Conservation (phyloP, 1,140 invertebrate genomes). For the Drosophila takahashii region DNA sequence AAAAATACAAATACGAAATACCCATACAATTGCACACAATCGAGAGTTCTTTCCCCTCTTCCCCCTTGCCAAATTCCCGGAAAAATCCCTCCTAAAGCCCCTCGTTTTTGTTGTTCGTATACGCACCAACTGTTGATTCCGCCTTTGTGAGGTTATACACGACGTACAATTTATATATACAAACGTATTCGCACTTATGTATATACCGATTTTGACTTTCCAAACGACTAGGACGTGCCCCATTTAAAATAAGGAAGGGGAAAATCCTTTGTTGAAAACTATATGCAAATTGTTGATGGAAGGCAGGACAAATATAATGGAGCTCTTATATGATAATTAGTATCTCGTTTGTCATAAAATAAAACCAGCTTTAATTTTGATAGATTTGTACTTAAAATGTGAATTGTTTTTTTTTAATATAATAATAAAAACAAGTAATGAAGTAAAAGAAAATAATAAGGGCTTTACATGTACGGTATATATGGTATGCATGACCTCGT, state of each 20-base stretch:
- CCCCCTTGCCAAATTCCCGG: background rate
- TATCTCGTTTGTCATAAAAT: background rate
- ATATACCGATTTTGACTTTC: conserved; percentile 22
- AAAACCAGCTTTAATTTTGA: no score
- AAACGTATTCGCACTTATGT: background rate
- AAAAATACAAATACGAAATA: conserved; percentile 20
- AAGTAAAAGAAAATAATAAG: no score
- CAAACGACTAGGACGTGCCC: conserved; percentile 36
- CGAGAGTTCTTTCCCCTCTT: conserved; percentile 26
- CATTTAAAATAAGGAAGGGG: conserved; percentile 3
- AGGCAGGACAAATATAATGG: background rate
- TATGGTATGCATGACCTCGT: conserved; percentile 4
- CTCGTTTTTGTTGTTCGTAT: conserved; percentile 17
- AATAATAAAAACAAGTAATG: no score
- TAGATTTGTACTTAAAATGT: no score
- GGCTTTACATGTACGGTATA: background rate
- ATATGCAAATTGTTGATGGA: background rate
- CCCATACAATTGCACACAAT: conserved; percentile 45
- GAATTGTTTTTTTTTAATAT: no score
- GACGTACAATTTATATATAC: background rate
- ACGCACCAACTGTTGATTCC: conserved; percentile 72
- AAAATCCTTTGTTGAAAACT: conserved; percentile 1
- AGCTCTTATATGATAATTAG: background rate
- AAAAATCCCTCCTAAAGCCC: conserved; percentile 7
- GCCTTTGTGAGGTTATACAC: conserved; percentile 16